Conservation (phyloP, 2,888 invertebrate species). For the Euphydryas editha region DNA sequence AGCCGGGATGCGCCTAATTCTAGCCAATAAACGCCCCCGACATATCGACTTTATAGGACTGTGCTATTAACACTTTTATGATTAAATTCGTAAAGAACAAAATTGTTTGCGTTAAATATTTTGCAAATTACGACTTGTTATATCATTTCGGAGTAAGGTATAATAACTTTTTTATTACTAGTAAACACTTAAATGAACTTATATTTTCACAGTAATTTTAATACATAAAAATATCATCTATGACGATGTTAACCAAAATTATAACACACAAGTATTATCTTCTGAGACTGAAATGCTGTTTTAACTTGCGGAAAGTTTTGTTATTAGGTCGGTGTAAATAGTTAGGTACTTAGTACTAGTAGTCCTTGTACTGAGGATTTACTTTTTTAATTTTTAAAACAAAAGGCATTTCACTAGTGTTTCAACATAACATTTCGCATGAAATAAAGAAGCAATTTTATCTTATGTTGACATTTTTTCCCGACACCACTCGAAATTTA, state of each 20-base stretch:
- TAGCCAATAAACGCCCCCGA: conserved; percentile 79
- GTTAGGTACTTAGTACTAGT: conserved; percentile 40
- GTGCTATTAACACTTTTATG: conserved; percentile 58
- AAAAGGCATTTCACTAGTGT: conserved; percentile 31
- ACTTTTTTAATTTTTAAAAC: conserved; percentile 34
- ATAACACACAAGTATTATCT: conserved; percentile 33
- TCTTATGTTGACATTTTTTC: conserved; percentile 12
- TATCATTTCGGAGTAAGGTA: conserved; percentile 28
- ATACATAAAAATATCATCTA: neutral
- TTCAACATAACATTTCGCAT: conserved; percentile 29
- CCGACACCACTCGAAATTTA: neutral
- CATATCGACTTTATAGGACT: conserved; percentile 55
- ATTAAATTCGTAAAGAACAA: conserved; percentile 58
- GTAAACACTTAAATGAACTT: neutral
- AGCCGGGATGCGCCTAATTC: conserved; percentile 83
- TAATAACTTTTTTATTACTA: neutral
- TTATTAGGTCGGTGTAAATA: conserved; percentile 33
- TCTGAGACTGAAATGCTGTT: conserved; percentile 36
- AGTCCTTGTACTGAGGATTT: conserved; percentile 38
- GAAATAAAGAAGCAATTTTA: conserved; percentile 28
- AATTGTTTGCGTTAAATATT: conserved; percentile 52
- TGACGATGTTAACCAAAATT: conserved; percentile 19
- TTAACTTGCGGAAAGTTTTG: conserved; percentile 35
- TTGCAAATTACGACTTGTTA: conserved; percentile 32
- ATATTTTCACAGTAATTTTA: neutral